Conservation (phyloP, 2,888 invertebrate species). For the Brenthis hecate region DNA sequence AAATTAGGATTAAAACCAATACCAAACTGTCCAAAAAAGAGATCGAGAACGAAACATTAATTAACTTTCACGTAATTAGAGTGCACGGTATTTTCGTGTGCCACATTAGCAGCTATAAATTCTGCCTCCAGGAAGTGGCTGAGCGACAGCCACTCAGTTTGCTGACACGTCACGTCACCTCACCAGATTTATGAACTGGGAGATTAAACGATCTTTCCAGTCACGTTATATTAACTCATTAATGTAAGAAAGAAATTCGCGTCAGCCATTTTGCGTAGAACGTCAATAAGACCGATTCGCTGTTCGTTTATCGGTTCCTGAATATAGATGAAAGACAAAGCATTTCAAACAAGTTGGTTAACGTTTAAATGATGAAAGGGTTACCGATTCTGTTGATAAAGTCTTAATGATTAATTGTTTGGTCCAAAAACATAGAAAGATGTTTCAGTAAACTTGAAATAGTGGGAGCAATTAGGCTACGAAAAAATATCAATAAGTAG, state of each 20-base stretch:
- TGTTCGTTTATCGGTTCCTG: conserved; percentile 4
- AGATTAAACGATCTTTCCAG: conserved; percentile 23
- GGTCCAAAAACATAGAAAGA: neutral
- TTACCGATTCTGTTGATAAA: neutral
- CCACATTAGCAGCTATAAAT: conserved; percentile 23
- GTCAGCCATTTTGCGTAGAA: neutral
- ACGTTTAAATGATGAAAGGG: neutral
- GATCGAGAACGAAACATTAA: conserved; percentile 9
- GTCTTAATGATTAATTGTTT: neutral
- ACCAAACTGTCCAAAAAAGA: conserved; percentile 7
- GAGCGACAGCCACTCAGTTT: conserved; percentile 22
- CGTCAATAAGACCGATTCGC: conserved; percentile 7
- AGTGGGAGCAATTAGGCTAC: neutral
- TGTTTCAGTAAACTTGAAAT: neutral
- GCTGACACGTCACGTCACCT: conserved; percentile 29
- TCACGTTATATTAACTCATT: conserved; percentile 24
- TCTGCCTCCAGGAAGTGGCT: conserved; percentile 23
- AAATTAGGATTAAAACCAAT: conserved; percentile 1
- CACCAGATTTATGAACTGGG: conserved; percentile 27
- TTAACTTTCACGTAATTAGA: conserved; percentile 24
- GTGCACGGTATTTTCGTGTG: conserved; percentile 15
- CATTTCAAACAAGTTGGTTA: neutral
- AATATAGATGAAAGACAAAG: conserved; percentile 8
- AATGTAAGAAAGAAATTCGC: neutral
- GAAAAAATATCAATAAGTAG: too few species aligned